Evolutionary conservation across 1,140 invertebrate species (phyloP).

Genomic region (Caenorhabditis tropicalis): DNA sequence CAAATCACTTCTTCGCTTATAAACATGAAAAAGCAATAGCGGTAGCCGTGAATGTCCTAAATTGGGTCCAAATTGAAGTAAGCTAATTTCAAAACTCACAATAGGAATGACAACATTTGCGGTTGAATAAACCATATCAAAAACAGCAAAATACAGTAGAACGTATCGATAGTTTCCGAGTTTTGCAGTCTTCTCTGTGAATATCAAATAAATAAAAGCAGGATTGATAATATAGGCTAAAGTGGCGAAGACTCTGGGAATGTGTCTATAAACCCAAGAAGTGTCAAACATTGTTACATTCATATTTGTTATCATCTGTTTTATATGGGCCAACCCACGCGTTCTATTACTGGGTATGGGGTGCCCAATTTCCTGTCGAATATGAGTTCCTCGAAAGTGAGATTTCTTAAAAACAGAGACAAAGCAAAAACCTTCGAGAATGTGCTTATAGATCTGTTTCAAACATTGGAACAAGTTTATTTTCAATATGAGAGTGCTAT

Average conservation of each 20-base stretch:
- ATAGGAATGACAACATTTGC: not conserved
- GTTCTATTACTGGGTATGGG: no score
- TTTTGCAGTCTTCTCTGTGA: constrained; percentile 1
- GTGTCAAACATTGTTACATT: not conserved
- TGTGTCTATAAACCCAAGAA: not conserved
- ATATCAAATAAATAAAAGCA: not conserved
- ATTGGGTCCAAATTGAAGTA: no score
- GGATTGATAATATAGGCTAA: not conserved
- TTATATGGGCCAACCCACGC: no score
- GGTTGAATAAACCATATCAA: not conserved
- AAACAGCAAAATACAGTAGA: not conserved
- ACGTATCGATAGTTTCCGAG: not conserved
- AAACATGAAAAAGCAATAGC: not conserved
- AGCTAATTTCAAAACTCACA: no score
- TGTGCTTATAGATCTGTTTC: no score
- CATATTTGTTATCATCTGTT: no score
- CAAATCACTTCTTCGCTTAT: not conserved
- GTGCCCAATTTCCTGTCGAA: no score
- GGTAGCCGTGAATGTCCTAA: not conserved
- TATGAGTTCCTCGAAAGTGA: no score
- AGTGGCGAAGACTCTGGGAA: not conserved
- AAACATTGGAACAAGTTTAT: no score
- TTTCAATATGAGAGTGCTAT: no score
- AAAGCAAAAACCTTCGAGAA: no score
- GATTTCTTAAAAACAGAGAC: no score